A percentile compares a stretch with the other conserved stretches of the same genome.
phyloP scores from a whole-genome alignment of 2,888 invertebrate species.

The Margaritifera margaritifera region DNA sequence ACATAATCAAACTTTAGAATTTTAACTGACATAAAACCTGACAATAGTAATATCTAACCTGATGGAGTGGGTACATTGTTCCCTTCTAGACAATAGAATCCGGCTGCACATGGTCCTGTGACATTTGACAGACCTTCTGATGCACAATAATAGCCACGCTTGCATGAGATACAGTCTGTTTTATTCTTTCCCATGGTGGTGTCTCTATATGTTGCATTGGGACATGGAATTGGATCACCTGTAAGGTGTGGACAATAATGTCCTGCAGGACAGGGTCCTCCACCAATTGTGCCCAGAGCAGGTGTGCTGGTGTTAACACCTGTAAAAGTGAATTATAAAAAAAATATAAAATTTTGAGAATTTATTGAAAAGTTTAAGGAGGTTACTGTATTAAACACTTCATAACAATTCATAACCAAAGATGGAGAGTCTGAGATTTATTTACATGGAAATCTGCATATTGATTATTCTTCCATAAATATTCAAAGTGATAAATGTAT shows the following conservation, averaged over 20 bases:
- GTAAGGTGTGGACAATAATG: constrained; percentile 66
- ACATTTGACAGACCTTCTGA: constrained; percentile 55
- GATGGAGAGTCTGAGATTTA: too few relatives aligned
- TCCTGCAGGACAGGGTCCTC: constrained; percentile 69
- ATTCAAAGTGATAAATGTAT: too few relatives aligned
- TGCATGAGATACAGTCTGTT: constrained; percentile 61
- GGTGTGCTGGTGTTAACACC: constrained; percentile 64
- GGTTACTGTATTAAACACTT: not conserved
- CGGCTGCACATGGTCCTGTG: constrained; percentile 63
- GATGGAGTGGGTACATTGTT: constrained; percentile 60
- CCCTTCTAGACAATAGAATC: constrained; percentile 67
- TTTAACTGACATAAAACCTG: not conserved
- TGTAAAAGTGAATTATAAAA: constrained; percentile 15
- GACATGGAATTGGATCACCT: constrained; percentile 65
- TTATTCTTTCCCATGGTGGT: constrained; percentile 38
- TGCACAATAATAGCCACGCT: constrained; percentile 65
- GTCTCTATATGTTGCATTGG: constrained; percentile 65
- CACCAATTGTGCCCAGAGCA: constrained; percentile 60
- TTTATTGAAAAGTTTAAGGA: not conserved
- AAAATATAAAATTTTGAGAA: too few relatives aligned
- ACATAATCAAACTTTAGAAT: not conserved
- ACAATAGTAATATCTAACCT: constrained; percentile 42
- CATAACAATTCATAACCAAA: too few relatives aligned
- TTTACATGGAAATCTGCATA: too few relatives aligned
- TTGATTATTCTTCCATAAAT: too few relatives aligned